A percentile compares a stretch with the other conserved stretches of the same genome.
Evolutionary conservation across 2,888 invertebrate genomes (phyloP).

Genomic region (Oasisia sp.): DNA sequence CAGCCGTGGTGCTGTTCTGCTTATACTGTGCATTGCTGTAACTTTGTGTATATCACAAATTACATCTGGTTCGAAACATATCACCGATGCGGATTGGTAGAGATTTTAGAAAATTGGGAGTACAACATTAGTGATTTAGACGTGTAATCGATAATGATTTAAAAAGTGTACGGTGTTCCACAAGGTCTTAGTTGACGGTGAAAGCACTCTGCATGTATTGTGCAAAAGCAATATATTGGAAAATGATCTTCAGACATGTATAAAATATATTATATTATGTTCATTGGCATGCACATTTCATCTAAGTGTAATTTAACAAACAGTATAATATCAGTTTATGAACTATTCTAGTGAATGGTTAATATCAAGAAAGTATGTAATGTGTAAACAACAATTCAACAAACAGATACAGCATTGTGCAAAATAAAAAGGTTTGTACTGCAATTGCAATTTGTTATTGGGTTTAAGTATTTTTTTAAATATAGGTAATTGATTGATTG

Average conservation of each 20-base stretch:
- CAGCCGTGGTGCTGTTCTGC: neutral
- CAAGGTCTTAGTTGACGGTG: too few species aligned
- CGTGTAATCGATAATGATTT: too few species aligned
- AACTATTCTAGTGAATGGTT: too few species aligned
- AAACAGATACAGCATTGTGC: neutral
- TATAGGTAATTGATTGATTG: neutral
- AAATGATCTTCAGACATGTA: too few species aligned
- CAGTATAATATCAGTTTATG: too few species aligned
- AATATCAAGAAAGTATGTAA: neutral
- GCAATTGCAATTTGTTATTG: neutral
- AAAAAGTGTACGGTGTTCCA: too few species aligned
- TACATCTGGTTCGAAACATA: neutral
- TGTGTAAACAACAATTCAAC: neutral
- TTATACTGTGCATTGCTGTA: neutral
- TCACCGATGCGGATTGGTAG: neutral
- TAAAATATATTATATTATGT: too few species aligned
- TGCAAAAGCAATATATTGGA: too few species aligned
- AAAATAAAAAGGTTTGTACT: neutral
- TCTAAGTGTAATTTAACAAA: too few species aligned
- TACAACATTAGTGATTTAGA: too few species aligned
- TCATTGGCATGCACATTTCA: too few species aligned
- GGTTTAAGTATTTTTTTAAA: neutral
- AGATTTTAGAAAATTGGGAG: neutral
- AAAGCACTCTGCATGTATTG: too few species aligned
- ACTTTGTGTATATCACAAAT: neutral